Evolutionary conservation across 2,113 vertebrate genomes (phyloP), one percentile per base, ranked within the genome.

Genomic region (Ophiodon elongatus): DNA sequence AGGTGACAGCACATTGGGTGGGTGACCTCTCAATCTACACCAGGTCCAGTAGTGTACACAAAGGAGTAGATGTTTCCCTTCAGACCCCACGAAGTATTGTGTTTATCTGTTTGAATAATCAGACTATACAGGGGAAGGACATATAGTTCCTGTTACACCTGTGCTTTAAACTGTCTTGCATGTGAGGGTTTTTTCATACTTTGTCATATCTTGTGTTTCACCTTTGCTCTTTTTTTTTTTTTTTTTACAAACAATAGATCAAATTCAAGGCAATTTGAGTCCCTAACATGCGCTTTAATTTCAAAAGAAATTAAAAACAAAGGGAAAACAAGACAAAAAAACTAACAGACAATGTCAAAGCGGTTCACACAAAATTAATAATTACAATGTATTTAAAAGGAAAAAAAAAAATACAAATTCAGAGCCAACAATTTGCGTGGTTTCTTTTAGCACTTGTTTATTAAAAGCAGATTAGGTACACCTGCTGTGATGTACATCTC

Each of bases 1-100:
- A 77, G 83, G 91, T 92, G 90, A 84, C 78, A n/a, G 83, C 59
- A 73, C 85, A 88, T 60, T 41, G 73, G 80, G 25, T 60, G 64
- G 81, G 43, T 93, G 90, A 94, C 92, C 93, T 89, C 84, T 89
- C 85, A 67, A 88, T 93, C 90, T 76, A 37, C 69, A 82, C 56
- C 74, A 69, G 82, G 85, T 91, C 84, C 85, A 74, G 68, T 67
- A 81, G 82, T 85, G 88, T 82, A 88, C 85, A 92, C 89, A 93
- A 45, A 89, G 56, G 62, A 84, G 50, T 76, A 33, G 70, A 88
- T 86, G 89, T 80, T 84, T 82, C 69, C 56, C 47, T 65, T 50
- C 67, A 64, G 19, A 25, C 33, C 71, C n/a, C 0, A 72, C 80
- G 57, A 83, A 82, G 88, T 60, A 78, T 90, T 90, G 85, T 88